Conservation (phyloP, 1,140 invertebrate genomes). For the Trialeurodes vaporariorum region DNA sequence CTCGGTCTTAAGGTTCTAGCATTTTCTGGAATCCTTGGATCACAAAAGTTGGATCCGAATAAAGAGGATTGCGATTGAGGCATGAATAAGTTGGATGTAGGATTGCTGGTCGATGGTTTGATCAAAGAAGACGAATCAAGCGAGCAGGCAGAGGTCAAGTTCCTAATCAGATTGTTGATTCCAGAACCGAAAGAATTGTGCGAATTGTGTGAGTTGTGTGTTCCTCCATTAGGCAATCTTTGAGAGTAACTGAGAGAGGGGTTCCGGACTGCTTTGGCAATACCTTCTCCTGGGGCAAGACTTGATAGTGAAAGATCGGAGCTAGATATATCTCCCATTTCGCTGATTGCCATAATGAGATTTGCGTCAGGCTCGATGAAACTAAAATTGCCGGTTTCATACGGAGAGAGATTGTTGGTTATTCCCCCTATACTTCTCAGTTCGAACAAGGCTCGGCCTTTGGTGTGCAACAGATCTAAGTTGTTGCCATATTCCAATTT, state of each 20-base stretch:
- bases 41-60: not conserved
- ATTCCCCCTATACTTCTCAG: not conserved
- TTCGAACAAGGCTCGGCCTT: not conserved
- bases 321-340: not conserved
- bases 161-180: not conserved
- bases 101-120: not conserved
- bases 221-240: not conserved
- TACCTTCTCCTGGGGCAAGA: not conserved
- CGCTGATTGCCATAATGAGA: not conserved
- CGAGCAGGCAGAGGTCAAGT: not conserved
- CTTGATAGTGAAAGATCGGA: not conserved
- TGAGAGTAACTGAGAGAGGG: not conserved
- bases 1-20: not conserved
- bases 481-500: not conserved
- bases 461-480: not conserved
- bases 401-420: not conserved
- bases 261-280: not conserved
- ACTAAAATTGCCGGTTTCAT: not conserved
- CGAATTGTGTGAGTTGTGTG: too few species aligned
- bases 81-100: not conserved
- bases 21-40: not conserved
- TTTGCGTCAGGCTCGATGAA: not conserved
- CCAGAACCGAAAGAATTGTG: not conserved
- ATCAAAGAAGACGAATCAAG: not conserved
- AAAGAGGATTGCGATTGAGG: not conserved